Conservation (phyloP, 2,888 invertebrate species). For the Caprella mutica region DNA sequence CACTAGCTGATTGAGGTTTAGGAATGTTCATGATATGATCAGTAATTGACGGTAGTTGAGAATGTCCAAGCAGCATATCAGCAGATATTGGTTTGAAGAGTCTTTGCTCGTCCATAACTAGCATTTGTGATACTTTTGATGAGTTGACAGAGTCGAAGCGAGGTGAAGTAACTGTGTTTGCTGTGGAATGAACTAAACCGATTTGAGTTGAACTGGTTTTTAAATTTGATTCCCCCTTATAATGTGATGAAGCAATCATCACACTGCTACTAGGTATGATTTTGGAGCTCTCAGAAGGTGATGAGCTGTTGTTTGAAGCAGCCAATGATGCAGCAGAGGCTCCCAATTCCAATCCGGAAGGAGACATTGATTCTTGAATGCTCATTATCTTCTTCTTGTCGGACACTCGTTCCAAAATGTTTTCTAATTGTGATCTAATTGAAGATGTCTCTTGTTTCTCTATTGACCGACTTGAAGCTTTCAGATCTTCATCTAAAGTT, state of each 20-base stretch:
- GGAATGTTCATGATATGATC: conserved; percentile 3
- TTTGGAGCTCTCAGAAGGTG: too few relatives aligned
- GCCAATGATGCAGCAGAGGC: neutral
- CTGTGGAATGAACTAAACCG: too few relatives aligned
- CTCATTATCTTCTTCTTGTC: too few relatives aligned
- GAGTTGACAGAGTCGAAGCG: neutral
- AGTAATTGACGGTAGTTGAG: neutral
- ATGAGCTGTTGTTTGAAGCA: too few relatives aligned
- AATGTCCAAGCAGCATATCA: neutral
- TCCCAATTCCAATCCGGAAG: conserved; percentile 2
- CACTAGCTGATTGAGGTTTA: conserved; percentile 1
- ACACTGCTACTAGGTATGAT: too few relatives aligned
- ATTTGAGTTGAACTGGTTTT: too few relatives aligned
- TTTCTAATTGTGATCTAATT: conserved; percentile 4
- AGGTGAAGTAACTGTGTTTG: too few relatives aligned
- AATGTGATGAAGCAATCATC: too few relatives aligned
- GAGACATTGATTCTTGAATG: conserved; percentile 4
- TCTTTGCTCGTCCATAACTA: neutral
- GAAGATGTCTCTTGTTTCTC: neutral
- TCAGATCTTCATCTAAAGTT: neutral
- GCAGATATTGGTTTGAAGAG: conserved; percentile 3
- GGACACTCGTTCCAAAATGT: neutral
- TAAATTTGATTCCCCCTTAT: too few relatives aligned
- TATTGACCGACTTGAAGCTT: neutral
- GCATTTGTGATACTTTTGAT: neutral